Evolutionary conservation across 2,797 vertebrate genomes (phyloP).

Genomic region (Aplochiton taeniatus): DNA sequence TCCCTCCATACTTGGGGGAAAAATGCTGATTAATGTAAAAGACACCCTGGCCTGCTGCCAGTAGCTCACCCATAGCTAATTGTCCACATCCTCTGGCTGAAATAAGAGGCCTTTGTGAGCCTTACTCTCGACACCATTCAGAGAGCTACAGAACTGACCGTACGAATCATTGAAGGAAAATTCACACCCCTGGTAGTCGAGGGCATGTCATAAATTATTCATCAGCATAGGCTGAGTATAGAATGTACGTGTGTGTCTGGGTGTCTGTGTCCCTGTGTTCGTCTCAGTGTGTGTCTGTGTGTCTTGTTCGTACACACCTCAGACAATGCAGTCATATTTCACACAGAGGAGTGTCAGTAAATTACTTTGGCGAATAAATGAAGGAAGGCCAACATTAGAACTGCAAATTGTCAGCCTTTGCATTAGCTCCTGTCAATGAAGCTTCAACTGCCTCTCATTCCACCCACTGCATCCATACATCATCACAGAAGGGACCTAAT

Average conservation of each 20-base stretch:
- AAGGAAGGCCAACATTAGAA: constrained; percentile 26
- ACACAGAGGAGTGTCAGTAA: constrained; percentile 25
- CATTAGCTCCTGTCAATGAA: constrained; percentile 36
- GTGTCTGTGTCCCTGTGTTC: constrained; percentile 9
- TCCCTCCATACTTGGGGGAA: constrained; percentile 35
- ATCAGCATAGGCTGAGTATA: constrained; percentile 7
- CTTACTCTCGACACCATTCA: constrained; percentile 20
- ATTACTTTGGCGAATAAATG: constrained; percentile 31
- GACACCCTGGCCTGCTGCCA: constrained; percentile 31
- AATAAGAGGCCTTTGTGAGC: constrained; percentile 33
- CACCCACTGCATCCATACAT: constrained; percentile 16
- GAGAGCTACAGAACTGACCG: background rate
- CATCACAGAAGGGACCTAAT: constrained; percentile 8
- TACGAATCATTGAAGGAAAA: constrained; percentile 30
- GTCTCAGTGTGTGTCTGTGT: constrained; percentile 1
- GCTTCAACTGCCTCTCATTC: constrained; percentile 29
- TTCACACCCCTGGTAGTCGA: constrained; percentile 42
- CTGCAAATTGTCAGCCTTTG: constrained; percentile 36
- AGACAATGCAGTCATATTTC: constrained; percentile 37
- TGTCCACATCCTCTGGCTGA: constrained; percentile 49
- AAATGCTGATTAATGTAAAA: constrained; percentile 51
- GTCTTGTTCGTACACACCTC: constrained; percentile 8
- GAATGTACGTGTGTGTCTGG: constrained; percentile 6
- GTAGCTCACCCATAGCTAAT: constrained; percentile 53
- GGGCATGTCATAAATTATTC: constrained; percentile 43